Evolutionary conservation across 92 coral and sea anemone species (phyloP).

Genomic region (Actinernus sp.): DNA sequence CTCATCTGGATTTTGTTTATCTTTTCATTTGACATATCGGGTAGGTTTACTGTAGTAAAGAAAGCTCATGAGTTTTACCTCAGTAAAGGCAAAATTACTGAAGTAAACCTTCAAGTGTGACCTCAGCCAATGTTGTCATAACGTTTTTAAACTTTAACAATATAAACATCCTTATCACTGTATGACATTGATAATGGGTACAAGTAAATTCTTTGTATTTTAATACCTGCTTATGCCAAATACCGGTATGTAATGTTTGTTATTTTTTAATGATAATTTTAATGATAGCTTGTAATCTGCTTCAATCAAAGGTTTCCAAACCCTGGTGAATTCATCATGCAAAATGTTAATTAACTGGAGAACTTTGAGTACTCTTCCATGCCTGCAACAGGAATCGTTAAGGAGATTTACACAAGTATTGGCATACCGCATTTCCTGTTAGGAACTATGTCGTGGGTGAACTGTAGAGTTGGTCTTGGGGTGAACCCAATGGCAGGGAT

Average conservation of each 20-base stretch:
- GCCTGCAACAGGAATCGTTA: conserved; percentile 41
- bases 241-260: conserved; percentile 26
- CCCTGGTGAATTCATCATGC: conserved; percentile 56
- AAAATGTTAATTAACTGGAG: conserved; percentile 49
- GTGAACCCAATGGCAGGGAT: conserved; percentile 44
- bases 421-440: conserved; percentile 30
- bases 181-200: no score
- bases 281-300: conserved; percentile 35
- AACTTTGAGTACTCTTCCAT: conserved; percentile 27
- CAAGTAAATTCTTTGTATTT: no score
- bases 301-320: conserved; percentile 43
- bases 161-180: no score
- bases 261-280: conserved; percentile 30
- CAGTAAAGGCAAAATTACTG: no score
- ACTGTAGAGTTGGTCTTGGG: conserved; percentile 29
- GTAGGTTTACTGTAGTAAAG: no score
- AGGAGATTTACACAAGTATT: conserved; percentile 52
- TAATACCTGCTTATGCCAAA: conserved; percentile 22
- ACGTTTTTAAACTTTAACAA: no score
- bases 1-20: no score
- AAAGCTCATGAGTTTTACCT: no score
- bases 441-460: not conserved
- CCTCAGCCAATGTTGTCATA: no score
- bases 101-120: no score
- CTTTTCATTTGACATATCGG: no score